phyloP scores from a whole-genome alignment of 1,140 invertebrate genomes.

The Cataglyphis hispanica region DNA sequence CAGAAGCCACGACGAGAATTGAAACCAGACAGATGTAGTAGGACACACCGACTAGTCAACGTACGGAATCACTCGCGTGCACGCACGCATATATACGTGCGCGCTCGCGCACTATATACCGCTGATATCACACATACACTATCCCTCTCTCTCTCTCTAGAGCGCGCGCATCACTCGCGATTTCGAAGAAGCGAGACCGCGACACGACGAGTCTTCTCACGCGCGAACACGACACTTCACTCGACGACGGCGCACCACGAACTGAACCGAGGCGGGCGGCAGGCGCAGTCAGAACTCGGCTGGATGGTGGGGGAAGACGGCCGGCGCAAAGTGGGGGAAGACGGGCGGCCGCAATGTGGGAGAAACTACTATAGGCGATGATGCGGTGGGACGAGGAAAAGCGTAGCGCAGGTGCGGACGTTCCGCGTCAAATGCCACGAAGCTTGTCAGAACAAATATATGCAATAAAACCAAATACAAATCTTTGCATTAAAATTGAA shows the following conservation, averaged over 20 bases:
- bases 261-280: constrained; percentile 76
- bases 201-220: neutral
- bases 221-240: constrained; percentile 60
- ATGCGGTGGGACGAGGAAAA: constrained; percentile 45
- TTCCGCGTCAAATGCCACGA: constrained; percentile 25
- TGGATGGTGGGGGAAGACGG: neutral
- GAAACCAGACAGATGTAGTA: constrained; percentile 27
- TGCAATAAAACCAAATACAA: too few relatives aligned
- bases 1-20: constrained; percentile 56
- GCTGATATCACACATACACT: constrained; percentile 4
- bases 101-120: constrained; percentile 47
- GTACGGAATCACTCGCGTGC: constrained; percentile 53
- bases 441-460: neutral
- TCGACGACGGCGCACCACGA: constrained; percentile 78
- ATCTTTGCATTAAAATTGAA: too few relatives aligned
- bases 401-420: constrained; percentile 61
- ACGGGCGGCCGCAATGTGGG: constrained; percentile 20
- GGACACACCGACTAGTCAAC: constrained; percentile 40
- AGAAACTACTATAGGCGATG: constrained; percentile 11
- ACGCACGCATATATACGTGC: constrained; percentile 57
- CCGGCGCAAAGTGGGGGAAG: neutral
- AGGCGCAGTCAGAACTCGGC: constrained; percentile 29
- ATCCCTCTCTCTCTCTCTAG: neutral
- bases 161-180: constrained; percentile 21
- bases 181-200: neutral